These are phyloP conservation scores for Poecile montanus DNA, from an alignment of 2,797 vertebrate genomes.

Conservation along the genomic window DNA sequence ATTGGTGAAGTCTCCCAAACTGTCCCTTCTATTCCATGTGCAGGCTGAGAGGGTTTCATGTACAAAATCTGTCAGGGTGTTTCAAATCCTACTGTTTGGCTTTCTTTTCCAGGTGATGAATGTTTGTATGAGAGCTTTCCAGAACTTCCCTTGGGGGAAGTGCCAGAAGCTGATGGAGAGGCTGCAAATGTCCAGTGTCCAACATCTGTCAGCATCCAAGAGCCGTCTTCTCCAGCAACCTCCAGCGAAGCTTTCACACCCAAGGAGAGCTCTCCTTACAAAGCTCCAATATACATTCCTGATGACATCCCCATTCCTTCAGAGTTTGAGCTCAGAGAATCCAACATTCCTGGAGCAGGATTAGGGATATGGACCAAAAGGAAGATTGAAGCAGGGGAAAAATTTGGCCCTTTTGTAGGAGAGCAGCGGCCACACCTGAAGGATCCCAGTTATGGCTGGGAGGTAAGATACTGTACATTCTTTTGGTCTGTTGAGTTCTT, in stretches of 20 bases:
- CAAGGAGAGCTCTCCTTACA: slow-evolving; percentile 84
- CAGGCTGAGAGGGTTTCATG: neutral
- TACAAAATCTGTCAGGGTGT: neutral
- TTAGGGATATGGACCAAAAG: slow-evolving; percentile 93
- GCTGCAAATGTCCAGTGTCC: slow-evolving; percentile 55
- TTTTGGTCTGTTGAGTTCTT: neutral
- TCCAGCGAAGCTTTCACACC: slow-evolving; percentile 86
- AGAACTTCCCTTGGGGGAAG: slow-evolving; percentile 83
- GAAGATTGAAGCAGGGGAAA: slow-evolving; percentile 89
- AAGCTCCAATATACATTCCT: slow-evolving; percentile 82
- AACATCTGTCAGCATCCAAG: slow-evolving; percentile 74
- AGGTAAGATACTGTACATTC: slow-evolving; percentile 84
- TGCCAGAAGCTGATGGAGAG: slow-evolving; percentile 81
- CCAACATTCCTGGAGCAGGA: slow-evolving; percentile 79
- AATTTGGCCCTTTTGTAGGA: slow-evolving; percentile 91
- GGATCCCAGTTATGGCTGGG: slow-evolving; percentile 87
- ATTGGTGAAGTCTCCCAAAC: neutral
- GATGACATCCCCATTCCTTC: slow-evolving; percentile 85
- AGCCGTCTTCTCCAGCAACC: slow-evolving; percentile 82
- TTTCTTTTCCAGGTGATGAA: slow-evolving; percentile 84
- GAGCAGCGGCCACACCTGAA: slow-evolving; percentile 82
- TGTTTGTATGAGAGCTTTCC: slow-evolving; percentile 84
- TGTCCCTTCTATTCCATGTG: neutral
- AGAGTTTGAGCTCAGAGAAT: slow-evolving; percentile 93
- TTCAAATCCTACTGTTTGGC: slow-evolving; percentile 43